Evolutionary conservation across 2,888 invertebrate genomes (phyloP), one percentile per base, ranked within the genome.

Genomic region (Eledone cirrhosa): DNA sequence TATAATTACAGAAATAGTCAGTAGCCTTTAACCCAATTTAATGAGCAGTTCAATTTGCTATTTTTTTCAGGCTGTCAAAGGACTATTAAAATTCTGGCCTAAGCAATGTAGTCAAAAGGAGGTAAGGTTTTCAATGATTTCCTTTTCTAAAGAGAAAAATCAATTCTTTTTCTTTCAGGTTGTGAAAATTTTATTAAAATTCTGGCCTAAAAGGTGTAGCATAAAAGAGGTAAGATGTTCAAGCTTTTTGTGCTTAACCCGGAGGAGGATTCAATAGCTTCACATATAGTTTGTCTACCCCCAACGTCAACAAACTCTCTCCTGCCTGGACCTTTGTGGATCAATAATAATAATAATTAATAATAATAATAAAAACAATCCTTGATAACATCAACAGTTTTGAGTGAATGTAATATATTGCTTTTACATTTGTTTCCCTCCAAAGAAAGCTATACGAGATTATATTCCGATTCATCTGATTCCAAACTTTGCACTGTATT

Each of bases 21-120:
- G 41, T 41, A 41, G 41, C 41, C 11, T 41, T 41, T 41, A 41
- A 41, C 41, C 41, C 0, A 41, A 41, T 67, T 13, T 29, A 16
- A 27, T 41, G 31, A 14, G 41, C 69, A n/a, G 41, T 69, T 69
- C 69, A 69, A 69, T 80, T 65, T 79, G 53, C 76, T 79, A 53
- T 78, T 78, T 11, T 41, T 86, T 87, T 29, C 84, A 91, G 89
- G 92, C 99, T 84, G 96, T 99, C 88, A 94, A 95, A 90, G 96
- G 96, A 86, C 93, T 99, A 90, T 93, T 99, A 88, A 98, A 98
- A 91, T 98, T 96, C 92, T 99, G 98, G 98, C 99, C 99, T 85
- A 99, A 98, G 92, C 98, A 98, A 47, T 97, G 98, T 92, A 97
- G 97, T 88, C 98, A 98, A 79, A 99, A 99, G 91, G 99, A 99